Evolutionary conservation across 2,888 invertebrate genomes (phyloP), one percentile per base, ranked within the genome.

Genomic region (Scaptomyza reducta): DNA sequence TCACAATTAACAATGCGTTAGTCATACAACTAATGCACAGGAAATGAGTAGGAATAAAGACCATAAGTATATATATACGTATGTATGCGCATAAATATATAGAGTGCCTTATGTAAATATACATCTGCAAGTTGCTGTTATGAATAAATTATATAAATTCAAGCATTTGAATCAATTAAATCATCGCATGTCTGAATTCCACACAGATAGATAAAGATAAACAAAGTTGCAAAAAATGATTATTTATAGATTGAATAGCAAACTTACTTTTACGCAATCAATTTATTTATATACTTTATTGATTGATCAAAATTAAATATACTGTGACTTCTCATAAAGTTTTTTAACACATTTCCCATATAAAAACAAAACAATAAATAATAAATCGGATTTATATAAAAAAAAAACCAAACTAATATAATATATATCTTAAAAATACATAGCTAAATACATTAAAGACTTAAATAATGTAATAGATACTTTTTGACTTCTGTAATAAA

Each of bases 1-100:
- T 74, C 59, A 74, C 62, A 74, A 74, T 74, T 74, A 78, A 74
- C 74, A 74, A 74, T 62, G 70, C 62, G 47, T 42, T 66, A 38
- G 13, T 40, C 40, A 33, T 71, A 46, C 71, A 76, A 60, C 3
- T 7, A 14, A 18, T 9, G 14, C 74, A 40, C 78, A 74, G 79
- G 78, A 78, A 78, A 74, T 45, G 70, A 46, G 47, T 53, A 51
- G 61, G 55, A 58, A 78, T 62, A 35, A 45, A 35, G 29, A 22
- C 35, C 25, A 40, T 16, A 27, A 27, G 29, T 33, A 35, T 31
- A n/a, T 18, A 16, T 9, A 2, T 16, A 16, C 13, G 2, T 46
- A 14, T 29, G 0, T 45, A 14, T 47, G 7, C 29, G n/a, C 22
- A 10, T 5, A 13, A 13, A n/a, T 16, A 42, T 18, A n/a, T 25